These are phyloP conservation scores for Podarcis muralis DNA, from an alignment of 2,113 vertebrate species.

Conservation along the genomic window DNA sequence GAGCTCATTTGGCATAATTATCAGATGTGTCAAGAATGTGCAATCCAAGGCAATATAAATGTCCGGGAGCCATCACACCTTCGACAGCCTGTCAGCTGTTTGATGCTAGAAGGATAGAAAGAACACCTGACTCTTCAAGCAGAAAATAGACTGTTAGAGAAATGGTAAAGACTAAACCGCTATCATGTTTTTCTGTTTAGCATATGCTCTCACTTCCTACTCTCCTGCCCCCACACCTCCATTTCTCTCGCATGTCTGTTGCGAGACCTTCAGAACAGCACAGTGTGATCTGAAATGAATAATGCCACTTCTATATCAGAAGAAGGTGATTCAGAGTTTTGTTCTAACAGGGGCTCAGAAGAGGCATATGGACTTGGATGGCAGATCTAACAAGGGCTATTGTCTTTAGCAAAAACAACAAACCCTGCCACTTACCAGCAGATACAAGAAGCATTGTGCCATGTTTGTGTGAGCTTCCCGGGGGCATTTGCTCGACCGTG, in stretches of 20 bases:
- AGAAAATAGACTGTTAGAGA: constrained; percentile 70
- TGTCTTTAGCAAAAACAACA: not conserved
- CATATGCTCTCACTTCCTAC: constrained; percentile 53
- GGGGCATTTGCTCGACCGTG: not conserved
- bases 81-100: constrained; percentile 60
- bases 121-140: constrained; percentile 70
- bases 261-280: fast-evolving
- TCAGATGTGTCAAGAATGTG: constrained; percentile 68
- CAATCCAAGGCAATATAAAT: constrained; percentile 55
- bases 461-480: not conserved
- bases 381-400: not conserved
- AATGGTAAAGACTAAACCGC: constrained; percentile 51
- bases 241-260: fast-evolving
- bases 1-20: constrained; percentile 74
- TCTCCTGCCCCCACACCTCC: fast-evolving
- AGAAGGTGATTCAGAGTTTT: fast-evolving
- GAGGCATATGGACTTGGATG: not conserved
- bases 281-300: not conserved
- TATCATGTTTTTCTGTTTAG: constrained; percentile 38
- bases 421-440: not conserved
- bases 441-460: not conserved
- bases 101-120: constrained; percentile 51
- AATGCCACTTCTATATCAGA: not conserved
- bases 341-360: not conserved
- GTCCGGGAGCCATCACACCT: constrained; percentile 68